Conservation (phyloP, 2,113 vertebrate species). For the Axis porcinus region DNA sequence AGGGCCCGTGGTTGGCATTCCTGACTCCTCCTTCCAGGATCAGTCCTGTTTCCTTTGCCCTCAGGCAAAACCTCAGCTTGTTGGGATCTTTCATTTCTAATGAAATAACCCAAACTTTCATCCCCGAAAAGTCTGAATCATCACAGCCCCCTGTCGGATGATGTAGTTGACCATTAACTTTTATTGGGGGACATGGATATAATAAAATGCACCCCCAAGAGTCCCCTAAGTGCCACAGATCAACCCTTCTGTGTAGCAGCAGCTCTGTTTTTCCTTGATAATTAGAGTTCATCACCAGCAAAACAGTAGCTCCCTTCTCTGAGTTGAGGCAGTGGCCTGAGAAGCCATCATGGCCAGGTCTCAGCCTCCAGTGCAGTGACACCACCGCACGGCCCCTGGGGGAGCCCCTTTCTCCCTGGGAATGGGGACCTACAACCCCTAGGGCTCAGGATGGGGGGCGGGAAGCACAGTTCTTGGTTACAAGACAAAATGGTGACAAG, state of each 20-base stretch:
- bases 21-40: neutral
- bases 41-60: neutral
- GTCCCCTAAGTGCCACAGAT: neutral
- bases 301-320: neutral
- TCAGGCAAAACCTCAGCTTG: neutral
- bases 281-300: neutral
- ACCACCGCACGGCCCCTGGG: accelerated
- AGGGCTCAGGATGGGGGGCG: accelerated
- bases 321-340: neutral
- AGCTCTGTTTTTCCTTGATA: too few species aligned
- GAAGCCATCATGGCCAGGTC: neutral
- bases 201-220: neutral
- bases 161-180: neutral
- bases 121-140: neutral
- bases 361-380: neutral
- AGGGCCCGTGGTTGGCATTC: neutral
- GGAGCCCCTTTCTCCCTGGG: neutral
- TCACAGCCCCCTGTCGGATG: neutral
- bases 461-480: neutral
- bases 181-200: neutral
- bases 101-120: neutral
- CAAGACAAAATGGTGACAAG: accelerated
- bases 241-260: neutral
- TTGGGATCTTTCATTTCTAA: neutral
- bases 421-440: neutral